A percentile compares a stretch with the other conserved stretches of the same genome.
phyloP scores from a whole-genome alignment of 1,140 invertebrate species.

The Pseudomyrmex flavicornis region DNA sequence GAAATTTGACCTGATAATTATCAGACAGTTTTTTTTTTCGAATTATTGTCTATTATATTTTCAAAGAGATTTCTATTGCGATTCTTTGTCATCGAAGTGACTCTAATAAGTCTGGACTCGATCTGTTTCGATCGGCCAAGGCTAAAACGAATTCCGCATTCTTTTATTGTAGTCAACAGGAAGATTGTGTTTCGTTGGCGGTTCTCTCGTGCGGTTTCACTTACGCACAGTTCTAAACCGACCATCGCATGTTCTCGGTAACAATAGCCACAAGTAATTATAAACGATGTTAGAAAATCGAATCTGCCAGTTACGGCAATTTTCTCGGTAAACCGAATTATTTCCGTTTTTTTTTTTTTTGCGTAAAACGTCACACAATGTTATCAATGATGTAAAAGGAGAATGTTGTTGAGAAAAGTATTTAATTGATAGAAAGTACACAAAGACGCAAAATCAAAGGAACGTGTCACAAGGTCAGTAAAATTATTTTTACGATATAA shows the following conservation, averaged over 20 bases:
- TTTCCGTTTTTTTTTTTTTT: neutral
- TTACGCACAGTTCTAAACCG: slow-evolving; percentile 32
- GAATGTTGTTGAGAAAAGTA: neutral
- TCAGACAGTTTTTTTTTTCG: neutral
- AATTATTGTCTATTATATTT: neutral
- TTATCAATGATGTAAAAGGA: slow-evolving; percentile 31
- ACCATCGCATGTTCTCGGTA: neutral
- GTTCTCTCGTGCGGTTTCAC: slow-evolving; percentile 25
- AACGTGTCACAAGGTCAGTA: neutral
- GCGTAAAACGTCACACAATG: neutral
- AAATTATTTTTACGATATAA: neutral
- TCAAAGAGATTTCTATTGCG: slow-evolving; percentile 8
- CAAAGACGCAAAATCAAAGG: neutral
- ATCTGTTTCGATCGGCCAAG: slow-evolving; percentile 27
- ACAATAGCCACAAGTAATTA: slow-evolving; percentile 13
- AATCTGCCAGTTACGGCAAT: slow-evolving; percentile 22
- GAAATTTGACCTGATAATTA: too few species aligned
- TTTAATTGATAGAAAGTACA: slow-evolving; percentile 1
- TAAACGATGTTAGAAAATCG: neutral
- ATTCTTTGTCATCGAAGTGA: neutral
- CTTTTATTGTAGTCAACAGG: slow-evolving; percentile 19
- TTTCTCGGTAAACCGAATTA: slow-evolving; percentile 27
- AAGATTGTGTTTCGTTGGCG: slow-evolving; percentile 21
- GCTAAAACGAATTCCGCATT: slow-evolving; percentile 32
- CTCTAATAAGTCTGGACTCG: neutral